These are phyloP conservation scores for Galerucella pusilla DNA, from an alignment of 2,888 invertebrate species.

Conservation along the genomic window DNA sequence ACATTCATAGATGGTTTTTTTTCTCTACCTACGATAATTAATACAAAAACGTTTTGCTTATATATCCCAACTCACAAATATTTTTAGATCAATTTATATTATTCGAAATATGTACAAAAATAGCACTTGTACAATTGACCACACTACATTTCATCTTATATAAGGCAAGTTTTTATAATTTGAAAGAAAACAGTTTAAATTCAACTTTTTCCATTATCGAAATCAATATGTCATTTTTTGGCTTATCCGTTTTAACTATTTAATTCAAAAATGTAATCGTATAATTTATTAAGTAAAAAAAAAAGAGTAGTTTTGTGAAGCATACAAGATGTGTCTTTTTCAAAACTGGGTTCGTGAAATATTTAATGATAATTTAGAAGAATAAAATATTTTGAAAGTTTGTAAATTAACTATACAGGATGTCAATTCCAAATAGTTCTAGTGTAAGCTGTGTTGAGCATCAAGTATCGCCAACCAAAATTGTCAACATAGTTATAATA, in stretches of 20 bases:
- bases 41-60: neutral
- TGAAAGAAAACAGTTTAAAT: neutral
- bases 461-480: too few species aligned
- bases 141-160: constrained; percentile 2
- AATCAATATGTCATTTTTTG: neutral
- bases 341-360: neutral
- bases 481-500: too few species aligned
- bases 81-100: neutral
- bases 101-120: constrained; percentile 5
- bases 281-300: neutral
- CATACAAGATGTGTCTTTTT: neutral
- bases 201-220: neutral
- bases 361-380: too few species aligned
- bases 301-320: neutral
- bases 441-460: too few species aligned
- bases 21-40: neutral
- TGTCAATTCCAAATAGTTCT: too few species aligned
- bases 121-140: constrained; percentile 5
- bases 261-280: neutral
- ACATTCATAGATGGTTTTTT: neutral
- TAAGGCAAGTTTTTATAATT: constrained; percentile 2
- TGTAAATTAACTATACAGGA: too few species aligned
- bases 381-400: too few species aligned
- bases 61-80: neutral
- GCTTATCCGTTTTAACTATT: neutral